Evolutionary conservation across 2,888 invertebrate species (phyloP).

Genomic region (Selenia dentaria): DNA sequence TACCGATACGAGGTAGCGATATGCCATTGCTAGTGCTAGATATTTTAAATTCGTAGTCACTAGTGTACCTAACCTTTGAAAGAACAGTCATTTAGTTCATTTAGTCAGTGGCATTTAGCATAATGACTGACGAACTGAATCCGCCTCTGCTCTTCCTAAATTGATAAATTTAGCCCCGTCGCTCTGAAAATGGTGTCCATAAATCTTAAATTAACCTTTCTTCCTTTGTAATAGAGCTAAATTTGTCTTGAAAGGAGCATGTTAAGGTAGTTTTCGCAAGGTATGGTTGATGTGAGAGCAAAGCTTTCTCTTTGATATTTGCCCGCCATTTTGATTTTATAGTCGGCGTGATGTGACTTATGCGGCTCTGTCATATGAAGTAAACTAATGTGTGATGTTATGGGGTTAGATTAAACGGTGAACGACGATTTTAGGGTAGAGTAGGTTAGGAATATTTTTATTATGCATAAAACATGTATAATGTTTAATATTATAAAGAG

Average conservation of each 20-base stretch:
- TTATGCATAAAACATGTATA: no score
- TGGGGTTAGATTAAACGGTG: constrained; percentile 63
- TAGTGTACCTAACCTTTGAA: no score
- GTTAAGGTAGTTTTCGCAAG: constrained; percentile 57
- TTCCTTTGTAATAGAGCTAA: constrained; percentile 31
- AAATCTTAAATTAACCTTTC: constrained; percentile 34
- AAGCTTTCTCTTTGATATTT: constrained; percentile 81
- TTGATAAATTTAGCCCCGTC: constrained; percentile 75
- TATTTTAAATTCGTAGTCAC: no score
- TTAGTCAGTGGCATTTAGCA: no score
- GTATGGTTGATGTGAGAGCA: constrained; percentile 75
- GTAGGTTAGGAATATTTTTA: no score
- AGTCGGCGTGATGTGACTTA: constrained; percentile 72
- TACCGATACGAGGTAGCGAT: no score
- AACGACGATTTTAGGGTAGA: constrained; percentile 23
- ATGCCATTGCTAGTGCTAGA: no score
- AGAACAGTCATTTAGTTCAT: no score
- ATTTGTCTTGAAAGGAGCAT: constrained; percentile 35
- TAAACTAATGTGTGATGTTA: constrained; percentile 71
- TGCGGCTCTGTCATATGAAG: constrained; percentile 69
- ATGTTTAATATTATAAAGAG: no score
- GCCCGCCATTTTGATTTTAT: constrained; percentile 82
- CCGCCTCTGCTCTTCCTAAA: constrained; percentile 41
- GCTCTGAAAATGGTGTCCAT: constrained; percentile 49
- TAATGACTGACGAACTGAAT: no score